Base-by-base conservation (phyloP, 1,140 invertebrate species). In the Bombyx mandarina region DNA sequence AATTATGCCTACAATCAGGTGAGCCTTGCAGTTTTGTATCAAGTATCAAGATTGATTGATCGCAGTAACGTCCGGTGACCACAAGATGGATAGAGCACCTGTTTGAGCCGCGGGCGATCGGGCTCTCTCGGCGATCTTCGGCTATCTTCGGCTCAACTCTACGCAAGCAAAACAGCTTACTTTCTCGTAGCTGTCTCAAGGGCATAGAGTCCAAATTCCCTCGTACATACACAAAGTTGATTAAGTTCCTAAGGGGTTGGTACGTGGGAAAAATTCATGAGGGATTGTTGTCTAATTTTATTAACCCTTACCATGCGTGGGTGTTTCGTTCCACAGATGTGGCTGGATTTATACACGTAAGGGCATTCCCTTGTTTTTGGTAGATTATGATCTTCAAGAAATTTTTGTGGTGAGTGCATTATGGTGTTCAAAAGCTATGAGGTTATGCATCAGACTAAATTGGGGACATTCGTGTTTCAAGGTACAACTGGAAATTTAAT, bases 71-170 rank as follows among this genome's bases (percentile, higher is more conserved):
- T 80, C 79, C 82, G 79, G 79, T 67, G 67, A 73, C 68, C 70
- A 22, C 54, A 78, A 79, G 77, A 78, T 75, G 77, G 73, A 74
- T 71, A 71, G 66, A 71, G 72, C 82, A 85, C 82, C 79, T 85
- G 82, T 85, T 82, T 63, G 69, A 69, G 63, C 69, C 71, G 67
- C 71, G 63, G 71, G 76, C 77, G 63, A 56, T 77, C 73, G 67
- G 68, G 22, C 46, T n/a, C 54, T 45, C 58, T 75, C 71, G 76
- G 66, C 54, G 52, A 63, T 61, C 63, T 62, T 73, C 71, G 76
- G 58, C 52, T 22, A 63, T 58, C 57, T 64, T 73, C 71, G 66
- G 54, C 53, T 56, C 47, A 45, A 62, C 50, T 51, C 50, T 35
- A 51, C 10, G 22, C 10, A 51, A 35, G 22, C 10, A 42, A 51